phyloP scores from a whole-genome alignment of 2,797 vertebrate genomes.

The Odontamblyopus lacepedii region DNA sequence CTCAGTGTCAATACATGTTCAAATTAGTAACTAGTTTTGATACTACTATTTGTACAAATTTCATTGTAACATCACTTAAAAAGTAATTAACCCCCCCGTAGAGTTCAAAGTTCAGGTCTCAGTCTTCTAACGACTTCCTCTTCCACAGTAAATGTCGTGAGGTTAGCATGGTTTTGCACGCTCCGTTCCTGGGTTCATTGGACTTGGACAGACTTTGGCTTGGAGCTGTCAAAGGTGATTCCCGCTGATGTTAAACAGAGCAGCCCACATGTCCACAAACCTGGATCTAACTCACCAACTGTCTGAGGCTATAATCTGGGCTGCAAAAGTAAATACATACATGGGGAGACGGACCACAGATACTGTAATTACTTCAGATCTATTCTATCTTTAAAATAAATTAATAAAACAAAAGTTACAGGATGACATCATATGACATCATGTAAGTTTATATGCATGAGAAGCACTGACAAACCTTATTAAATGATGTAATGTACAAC shows the following conservation, averaged over 20 bases:
- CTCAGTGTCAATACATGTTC: too few relatives aligned
- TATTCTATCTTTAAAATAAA: neutral
- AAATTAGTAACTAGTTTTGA: neutral
- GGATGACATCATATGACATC: neutral
- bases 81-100: neutral
- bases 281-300: slow-evolving; percentile 1
- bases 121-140: slow-evolving; percentile 5
- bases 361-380: neutral
- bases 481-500: neutral
- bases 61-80: neutral
- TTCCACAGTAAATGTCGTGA: neutral
- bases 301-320: slow-evolving; percentile 6
- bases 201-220: slow-evolving; percentile 7
- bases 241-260: neutral
- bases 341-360: neutral
- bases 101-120: neutral
- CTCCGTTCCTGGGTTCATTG: neutral
- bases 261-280: slow-evolving; percentile 15
- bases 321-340: neutral
- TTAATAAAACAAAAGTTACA: neutral
- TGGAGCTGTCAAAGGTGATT: slow-evolving; percentile 23
- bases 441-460: neutral
- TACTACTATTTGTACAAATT: neutral
- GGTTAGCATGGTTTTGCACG: neutral
- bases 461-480: neutral